Conservation (phyloP, 1,140 invertebrate genomes). For the Ctenoplectra terminalis region DNA sequence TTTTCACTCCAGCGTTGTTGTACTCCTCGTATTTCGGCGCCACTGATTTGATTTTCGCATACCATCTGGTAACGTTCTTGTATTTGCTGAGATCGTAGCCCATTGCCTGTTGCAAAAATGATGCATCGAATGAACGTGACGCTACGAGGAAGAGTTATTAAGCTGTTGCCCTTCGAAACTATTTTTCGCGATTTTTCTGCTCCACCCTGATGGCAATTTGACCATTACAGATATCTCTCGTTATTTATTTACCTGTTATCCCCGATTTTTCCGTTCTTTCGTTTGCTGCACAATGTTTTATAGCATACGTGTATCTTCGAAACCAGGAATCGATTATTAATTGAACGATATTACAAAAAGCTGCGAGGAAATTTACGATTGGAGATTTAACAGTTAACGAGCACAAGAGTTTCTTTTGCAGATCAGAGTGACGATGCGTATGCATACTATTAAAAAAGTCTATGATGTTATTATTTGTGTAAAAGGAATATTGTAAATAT, state of each 20-base stretch:
- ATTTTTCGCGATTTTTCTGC: neutral
- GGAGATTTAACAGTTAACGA: too few relatives aligned
- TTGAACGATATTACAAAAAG: too few relatives aligned
- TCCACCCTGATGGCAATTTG: neutral
- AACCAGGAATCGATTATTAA: too few relatives aligned
- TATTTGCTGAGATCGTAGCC: slow-evolving; percentile 86
- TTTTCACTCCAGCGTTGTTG: slow-evolving; percentile 83
- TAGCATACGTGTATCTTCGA: neutral
- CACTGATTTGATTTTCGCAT: slow-evolving; percentile 85
- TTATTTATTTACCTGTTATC: too few relatives aligned
- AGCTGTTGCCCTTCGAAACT: neutral
- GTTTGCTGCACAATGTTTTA: neutral
- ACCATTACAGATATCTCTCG: neutral
- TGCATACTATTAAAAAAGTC: too few relatives aligned
- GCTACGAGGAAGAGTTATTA: neutral
- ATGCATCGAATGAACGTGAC: neutral
- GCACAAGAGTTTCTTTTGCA: too few relatives aligned
- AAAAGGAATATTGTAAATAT: too few relatives aligned
- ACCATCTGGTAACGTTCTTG: slow-evolving; percentile 87
- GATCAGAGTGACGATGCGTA: too few relatives aligned
- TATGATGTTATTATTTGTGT: too few relatives aligned
- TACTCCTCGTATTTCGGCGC: slow-evolving; percentile 88
- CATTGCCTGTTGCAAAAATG: slow-evolving; percentile 75
- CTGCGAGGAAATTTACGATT: too few relatives aligned
- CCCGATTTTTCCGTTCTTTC: too few relatives aligned